These are phyloP conservation scores for Hedychridium roseum DNA, from an alignment of 2,888 invertebrate species.

Conservation along the genomic window DNA sequence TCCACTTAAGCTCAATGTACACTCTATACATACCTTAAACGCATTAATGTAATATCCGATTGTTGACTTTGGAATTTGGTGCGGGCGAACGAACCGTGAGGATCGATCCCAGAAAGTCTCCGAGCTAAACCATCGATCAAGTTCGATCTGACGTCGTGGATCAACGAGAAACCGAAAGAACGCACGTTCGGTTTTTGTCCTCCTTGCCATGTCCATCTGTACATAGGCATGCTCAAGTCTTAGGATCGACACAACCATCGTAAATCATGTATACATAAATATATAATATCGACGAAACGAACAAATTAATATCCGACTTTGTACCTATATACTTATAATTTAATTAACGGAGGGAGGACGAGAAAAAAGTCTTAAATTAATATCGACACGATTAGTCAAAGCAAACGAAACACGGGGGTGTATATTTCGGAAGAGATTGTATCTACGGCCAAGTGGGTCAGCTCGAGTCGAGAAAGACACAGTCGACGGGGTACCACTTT, in stretches of 20 bases:
- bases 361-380: slow-evolving; percentile 21
- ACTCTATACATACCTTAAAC: no score
- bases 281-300: slow-evolving; percentile 33
- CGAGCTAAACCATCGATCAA: no score
- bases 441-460: no score
- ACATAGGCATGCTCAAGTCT: slow-evolving; percentile 60
- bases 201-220: slow-evolving; percentile 57
- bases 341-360: slow-evolving; percentile 44
- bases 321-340: slow-evolving; percentile 58
- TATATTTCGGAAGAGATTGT: slow-evolving; percentile 18
- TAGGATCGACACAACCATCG: slow-evolving; percentile 45
- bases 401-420: slow-evolving; percentile 20
- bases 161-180: slow-evolving; percentile 24
- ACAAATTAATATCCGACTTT: slow-evolving; percentile 59
- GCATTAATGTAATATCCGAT: no score
- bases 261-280: slow-evolving; percentile 38
- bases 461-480: no score
- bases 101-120: no score
- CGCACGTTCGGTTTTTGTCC: slow-evolving; percentile 36
- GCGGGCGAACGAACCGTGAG: no score
- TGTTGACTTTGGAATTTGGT: no score
- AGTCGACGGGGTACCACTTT: slow-evolving; percentile 46
- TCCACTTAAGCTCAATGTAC: no score
- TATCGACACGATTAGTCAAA: slow-evolving; percentile 33
- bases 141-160: no score